Conservation (phyloP, 1,140 invertebrate species). For the Drosophila mojavensis region DNA sequence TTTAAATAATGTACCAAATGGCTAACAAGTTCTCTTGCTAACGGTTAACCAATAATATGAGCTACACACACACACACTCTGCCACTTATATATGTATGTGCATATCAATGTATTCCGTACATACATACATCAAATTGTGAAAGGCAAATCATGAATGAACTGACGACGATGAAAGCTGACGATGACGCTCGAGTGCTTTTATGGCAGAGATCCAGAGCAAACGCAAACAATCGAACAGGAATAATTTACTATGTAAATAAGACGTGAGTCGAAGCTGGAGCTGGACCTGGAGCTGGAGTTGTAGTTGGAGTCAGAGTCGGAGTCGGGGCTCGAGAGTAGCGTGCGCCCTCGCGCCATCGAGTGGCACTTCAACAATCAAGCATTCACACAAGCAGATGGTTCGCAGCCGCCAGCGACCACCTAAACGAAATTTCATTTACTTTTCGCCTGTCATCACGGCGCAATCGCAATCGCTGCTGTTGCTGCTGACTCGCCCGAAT, state of each 20-base stretch:
- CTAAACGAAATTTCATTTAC: constrained; percentile 79
- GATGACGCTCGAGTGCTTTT: constrained; percentile 79
- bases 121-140: constrained; percentile 62
- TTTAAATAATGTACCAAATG: constrained; percentile 8
- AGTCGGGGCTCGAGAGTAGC: constrained; percentile 59
- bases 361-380: constrained; percentile 83
- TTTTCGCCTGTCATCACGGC: constrained; percentile 73
- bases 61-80: background rate
- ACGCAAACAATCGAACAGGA: constrained; percentile 81
- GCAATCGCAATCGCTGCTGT: constrained; percentile 56
- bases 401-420: constrained; percentile 70
- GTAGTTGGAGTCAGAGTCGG: background rate
- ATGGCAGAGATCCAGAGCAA: constrained; percentile 79
- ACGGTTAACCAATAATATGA: constrained; percentile 28
- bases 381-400: constrained; percentile 82
- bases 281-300: background rate
- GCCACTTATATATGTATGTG: background rate
- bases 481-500: constrained; percentile 49
- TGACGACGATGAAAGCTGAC: constrained; percentile 64
- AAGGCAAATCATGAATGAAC: constrained; percentile 79
- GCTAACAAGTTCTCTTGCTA: constrained; percentile 43
- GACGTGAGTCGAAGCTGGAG: constrained; percentile 33
- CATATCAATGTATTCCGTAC: background rate
- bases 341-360: constrained; percentile 78
- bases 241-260: constrained; percentile 83